Conservation (phyloP, 2,113 vertebrate genomes). For the Macroglossus sobrinus region DNA sequence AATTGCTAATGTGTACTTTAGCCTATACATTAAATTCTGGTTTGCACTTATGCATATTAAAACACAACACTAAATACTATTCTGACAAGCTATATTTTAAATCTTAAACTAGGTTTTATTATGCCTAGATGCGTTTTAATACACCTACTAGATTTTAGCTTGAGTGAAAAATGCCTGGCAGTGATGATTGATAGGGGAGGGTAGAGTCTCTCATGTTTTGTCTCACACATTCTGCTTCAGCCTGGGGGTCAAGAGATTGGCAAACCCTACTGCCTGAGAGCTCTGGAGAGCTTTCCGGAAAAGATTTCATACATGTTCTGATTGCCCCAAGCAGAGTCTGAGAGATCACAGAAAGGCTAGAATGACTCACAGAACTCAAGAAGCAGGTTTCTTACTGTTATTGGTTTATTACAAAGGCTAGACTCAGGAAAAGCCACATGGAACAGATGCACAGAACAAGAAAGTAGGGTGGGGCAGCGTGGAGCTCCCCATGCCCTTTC, state of each 20-base stretch:
- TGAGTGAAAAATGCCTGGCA: neutral
- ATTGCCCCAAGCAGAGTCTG: neutral
- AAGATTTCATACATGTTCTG: neutral
- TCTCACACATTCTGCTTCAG: neutral
- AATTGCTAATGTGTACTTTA: conserved; percentile 64
- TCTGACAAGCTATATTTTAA: conserved; percentile 69
- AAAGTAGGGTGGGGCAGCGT: accelerated
- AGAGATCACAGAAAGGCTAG: neutral
- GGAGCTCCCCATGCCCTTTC: neutral
- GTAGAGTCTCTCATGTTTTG: neutral
- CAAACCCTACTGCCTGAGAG: neutral
- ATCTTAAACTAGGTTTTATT: conserved; percentile 55
- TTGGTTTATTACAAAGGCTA: neutral
- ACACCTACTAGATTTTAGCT: conserved; percentile 34
- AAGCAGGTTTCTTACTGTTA: neutral
- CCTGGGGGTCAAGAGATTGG: neutral
- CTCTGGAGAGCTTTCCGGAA: neutral
- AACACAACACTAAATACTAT: conserved; percentile 56
- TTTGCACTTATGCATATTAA: conserved; percentile 65
- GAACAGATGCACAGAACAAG: neutral
- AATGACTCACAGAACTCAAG: neutral
- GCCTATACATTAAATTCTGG: conserved; percentile 52
- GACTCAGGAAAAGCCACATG: neutral
- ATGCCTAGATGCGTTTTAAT: conserved; percentile 61
- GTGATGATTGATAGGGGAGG: neutral